phyloP scores from a whole-genome alignment of 2,113 vertebrate species.

The Hypomesus transpacificus region DNA sequence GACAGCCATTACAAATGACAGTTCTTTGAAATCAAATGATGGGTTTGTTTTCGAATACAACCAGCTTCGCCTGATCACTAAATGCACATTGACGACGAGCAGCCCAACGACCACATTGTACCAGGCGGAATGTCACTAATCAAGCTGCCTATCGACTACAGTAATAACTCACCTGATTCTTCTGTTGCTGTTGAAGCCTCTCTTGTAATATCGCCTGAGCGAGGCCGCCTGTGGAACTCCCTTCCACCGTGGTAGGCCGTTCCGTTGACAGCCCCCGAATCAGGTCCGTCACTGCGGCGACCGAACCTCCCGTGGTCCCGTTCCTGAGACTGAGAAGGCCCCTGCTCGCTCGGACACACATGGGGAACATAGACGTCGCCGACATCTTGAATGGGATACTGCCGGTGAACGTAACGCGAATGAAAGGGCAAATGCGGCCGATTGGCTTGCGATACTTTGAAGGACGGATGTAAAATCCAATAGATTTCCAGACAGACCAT shows the following conservation, averaged over 20 bases:
- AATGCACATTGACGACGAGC: no score
- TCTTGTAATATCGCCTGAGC: slow-evolving; percentile 74
- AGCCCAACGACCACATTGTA: no score
- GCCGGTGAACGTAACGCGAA: slow-evolving; percentile 44
- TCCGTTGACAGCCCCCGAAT: slow-evolving; percentile 55
- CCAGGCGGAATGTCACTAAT: no score
- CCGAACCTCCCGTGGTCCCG: slow-evolving; percentile 6
- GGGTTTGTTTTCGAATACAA: neutral
- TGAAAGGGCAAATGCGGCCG: slow-evolving; percentile 58
- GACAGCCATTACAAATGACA: neutral
- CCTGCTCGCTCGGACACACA: slow-evolving; percentile 70
- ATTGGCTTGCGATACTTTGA: slow-evolving; percentile 57
- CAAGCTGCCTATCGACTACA: no score
- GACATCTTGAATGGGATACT: slow-evolving; percentile 70
- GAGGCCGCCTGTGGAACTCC: slow-evolving; percentile 56
- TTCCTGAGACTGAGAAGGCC: slow-evolving; percentile 60
- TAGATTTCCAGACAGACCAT: neutral
- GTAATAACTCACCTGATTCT: slow-evolving; percentile 58
- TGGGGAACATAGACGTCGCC: slow-evolving; percentile 66
- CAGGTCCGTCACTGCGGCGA: slow-evolving; percentile 3
- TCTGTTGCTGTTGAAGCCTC: slow-evolving; percentile 61
- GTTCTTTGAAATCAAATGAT: neutral
- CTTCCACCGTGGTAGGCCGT: slow-evolving; percentile 11
- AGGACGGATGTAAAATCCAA: neutral
- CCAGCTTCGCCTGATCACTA: no score